Evolutionary conservation across 92 coral and sea anemone species (phyloP), one percentile per base, ranked within the genome.

Genomic region (Blastomussa wellsi): DNA sequence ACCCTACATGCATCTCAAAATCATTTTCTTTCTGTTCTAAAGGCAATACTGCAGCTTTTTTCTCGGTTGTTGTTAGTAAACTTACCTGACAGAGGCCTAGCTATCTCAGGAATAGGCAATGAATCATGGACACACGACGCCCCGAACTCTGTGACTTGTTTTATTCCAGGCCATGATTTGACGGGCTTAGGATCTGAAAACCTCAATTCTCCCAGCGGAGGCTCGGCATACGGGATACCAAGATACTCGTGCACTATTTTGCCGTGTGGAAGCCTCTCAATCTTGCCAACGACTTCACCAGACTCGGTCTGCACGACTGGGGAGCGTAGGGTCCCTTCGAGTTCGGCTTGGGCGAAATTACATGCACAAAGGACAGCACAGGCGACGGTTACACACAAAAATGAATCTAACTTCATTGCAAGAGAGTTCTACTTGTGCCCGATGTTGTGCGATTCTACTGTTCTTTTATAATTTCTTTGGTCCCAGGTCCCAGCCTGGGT

Each of bases 141-240:
- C 1, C 90, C 90, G 80, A 35, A 90, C 48, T 77, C 72, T 4
- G 85, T 69, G 1, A 93, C 89, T 36, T 86, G 88, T 38, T 84
- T 87, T 17, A 87, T 84, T 74, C 91, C 95, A 7, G 57, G 76
- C 94, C 94, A 91, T 37, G 92, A 92, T 65, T 84, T 73, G 28
- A 70, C 82, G 35, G 93, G 92, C 59, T 84, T 73, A 39, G 98
- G 98, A 48, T 91, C 88, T 37, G 89, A 81, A 80, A 94, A 94
- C 62, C 98, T 88, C 52, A 92, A 77, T 52, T 88, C 85, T 48
- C 93, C 95, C 68, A 90, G 74, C 14, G 97, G 97, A 26, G 97
- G 89, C 39, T 86, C 68, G 28, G 95, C 97, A 64, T 84, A 94
- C 64, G 97, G 97, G 59, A 94, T 89, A 22, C 97, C 97, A 42